phyloP scores from a whole-genome alignment of 2,113 vertebrate species.

The Rhegmatorhina hoffmannsi region DNA sequence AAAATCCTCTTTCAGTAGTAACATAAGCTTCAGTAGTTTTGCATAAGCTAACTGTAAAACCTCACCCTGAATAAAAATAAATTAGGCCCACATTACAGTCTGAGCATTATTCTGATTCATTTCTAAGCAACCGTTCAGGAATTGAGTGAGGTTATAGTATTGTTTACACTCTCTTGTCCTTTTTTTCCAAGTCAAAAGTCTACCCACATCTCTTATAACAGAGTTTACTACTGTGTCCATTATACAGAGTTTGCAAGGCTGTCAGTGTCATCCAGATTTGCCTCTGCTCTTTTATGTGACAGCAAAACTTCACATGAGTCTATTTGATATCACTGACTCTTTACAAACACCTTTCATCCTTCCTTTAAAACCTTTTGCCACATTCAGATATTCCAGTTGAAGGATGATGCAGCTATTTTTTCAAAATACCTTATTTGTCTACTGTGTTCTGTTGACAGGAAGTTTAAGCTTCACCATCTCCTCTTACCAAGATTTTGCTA shows the following conservation, averaged over 20 bases:
- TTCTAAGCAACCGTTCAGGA: neutral
- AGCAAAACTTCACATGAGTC: neutral
- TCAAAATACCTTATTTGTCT: conserved; percentile 39
- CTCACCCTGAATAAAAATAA: neutral
- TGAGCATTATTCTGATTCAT: neutral
- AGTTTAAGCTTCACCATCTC: conserved; percentile 38
- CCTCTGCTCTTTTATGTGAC: neutral
- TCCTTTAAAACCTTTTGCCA: conserved; percentile 24
- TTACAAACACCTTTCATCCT: neutral
- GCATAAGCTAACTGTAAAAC: neutral
- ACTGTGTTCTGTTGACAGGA: conserved; percentile 12
- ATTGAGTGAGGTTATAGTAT: neutral
- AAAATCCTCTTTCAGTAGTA: neutral
- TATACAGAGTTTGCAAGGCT: neutral
- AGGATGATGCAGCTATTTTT: conserved; percentile 25
- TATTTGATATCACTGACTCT: neutral
- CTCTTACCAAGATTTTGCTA: conserved; percentile 37
- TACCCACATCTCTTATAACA: neutral
- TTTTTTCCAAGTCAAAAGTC: neutral
- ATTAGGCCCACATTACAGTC: neutral
- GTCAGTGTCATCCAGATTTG: neutral
- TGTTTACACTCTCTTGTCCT: neutral
- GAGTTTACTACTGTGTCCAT: neutral
- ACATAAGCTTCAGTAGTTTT: neutral
- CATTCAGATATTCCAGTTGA: conserved; percentile 53